Base-by-base conservation (phyloP, 2,113 vertebrate species). In the Heteronetta atricapilla region DNA sequence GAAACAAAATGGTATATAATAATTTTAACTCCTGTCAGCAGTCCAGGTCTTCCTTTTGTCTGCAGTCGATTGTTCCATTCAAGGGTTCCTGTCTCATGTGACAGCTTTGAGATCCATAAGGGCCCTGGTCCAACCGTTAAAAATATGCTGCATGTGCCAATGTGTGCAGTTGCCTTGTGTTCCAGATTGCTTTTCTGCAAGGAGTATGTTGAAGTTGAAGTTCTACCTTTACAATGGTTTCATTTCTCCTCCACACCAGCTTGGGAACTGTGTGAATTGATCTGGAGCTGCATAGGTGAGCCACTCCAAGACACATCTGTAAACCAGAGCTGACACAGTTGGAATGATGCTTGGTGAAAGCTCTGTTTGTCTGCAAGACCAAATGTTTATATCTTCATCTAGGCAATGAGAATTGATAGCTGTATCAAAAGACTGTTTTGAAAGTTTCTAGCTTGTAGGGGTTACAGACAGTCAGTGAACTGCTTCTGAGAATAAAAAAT, bases 311-410 rank as follows among this genome's bases (percentile, higher is more conserved):
- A n/a, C 14, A 15, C 19, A 23, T 28, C n/a, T 4, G 0, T 40
- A 6, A 18, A 15, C 7, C n/a, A 70, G 68, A 59, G 0, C 3
- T 2, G 6, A 10, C 21, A 67, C 4, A 10, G 25, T 50, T 2
- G 10, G 34, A 76, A 38, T 5, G 13, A 67, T n/a, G 25, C 14
- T 46, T 81, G 42, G 36, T 9, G 28, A 89, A 67, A 78, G 11
- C 8, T 72, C 33, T 7, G 19, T 59, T 69, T 83, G 36, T 60
- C 34, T 68, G 33, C 50, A 29, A 91, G 29, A 9, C 7, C 33
- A 74, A 48, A 78, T 60, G 58, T 80, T 86, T 31, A 7, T 44
- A 6, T 40, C 50, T 87, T 81, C 15, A 63, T 67, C 40, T 29
- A 82, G 38, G 36, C 14, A 14, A 8, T 58, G 28, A n/a, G 34